These are phyloP conservation scores for Decapterus maruadsi DNA, from an alignment of 2,797 vertebrate genomes.

Conservation along the genomic window DNA sequence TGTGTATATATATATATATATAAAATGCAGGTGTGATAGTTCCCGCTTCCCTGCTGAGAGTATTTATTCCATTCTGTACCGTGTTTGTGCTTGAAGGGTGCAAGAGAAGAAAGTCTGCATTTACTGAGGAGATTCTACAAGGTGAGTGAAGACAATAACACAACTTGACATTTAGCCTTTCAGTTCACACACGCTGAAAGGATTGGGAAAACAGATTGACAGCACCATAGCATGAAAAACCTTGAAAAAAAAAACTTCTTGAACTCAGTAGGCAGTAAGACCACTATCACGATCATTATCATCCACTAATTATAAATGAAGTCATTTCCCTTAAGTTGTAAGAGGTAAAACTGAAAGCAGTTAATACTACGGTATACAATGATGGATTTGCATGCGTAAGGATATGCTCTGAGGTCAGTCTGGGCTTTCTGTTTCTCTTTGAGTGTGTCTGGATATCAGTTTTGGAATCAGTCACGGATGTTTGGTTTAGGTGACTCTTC, in stretches of 20 bases:
- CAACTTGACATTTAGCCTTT: background rate
- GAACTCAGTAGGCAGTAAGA: background rate
- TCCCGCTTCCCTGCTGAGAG: too few relatives aligned
- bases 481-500: background rate
- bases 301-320: constrained; percentile 22
- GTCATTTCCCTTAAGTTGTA: constrained; percentile 34
- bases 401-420: too few relatives aligned
- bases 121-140: constrained; percentile 96
- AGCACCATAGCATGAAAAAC: background rate
- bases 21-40: too few relatives aligned
- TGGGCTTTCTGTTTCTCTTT: constrained; percentile 63
- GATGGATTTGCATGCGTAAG: too few relatives aligned
- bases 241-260: too few relatives aligned
- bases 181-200: background rate
- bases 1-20: too few relatives aligned
- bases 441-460: constrained; percentile 22
- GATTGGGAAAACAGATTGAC: background rate
- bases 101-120: constrained; percentile 96
- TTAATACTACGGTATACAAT: fast-evolving
- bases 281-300: background rate
- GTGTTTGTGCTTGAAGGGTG: constrained; percentile 88
- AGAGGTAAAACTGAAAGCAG: constrained; percentile 30
- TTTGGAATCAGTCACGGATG: constrained; percentile 28
- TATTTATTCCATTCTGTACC: background rate
- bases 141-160: constrained; percentile 76